Evolutionary conservation across 2,797 vertebrate genomes (phyloP).

Genomic region (Silurus lanzhouensis): DNA sequence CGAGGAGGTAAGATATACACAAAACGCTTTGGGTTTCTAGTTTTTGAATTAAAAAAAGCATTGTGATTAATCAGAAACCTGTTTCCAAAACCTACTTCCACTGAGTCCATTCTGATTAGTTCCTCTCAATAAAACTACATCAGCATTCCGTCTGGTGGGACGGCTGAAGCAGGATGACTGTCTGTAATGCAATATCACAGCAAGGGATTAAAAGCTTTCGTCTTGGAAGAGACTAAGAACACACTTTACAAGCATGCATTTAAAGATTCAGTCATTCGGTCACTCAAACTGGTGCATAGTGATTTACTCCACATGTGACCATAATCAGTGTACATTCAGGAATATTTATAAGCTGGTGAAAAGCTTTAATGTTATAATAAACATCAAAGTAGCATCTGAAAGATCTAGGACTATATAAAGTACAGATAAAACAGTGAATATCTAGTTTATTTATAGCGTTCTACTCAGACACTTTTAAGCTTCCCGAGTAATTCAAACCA

Average conservation of each 20-base stretch:
- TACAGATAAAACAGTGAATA: background rate
- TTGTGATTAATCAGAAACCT: background rate
- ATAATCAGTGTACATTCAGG: background rate
- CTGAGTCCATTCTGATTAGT: background rate
- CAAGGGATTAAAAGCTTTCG: slow-evolving; percentile 28
- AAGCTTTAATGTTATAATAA: background rate
- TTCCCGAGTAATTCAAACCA: background rate
- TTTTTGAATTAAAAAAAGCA: background rate
- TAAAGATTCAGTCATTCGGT: slow-evolving; percentile 8
- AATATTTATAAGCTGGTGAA: too few species aligned
- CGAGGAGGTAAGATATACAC: slow-evolving; percentile 48
- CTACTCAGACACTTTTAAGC: background rate
- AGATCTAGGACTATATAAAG: background rate
- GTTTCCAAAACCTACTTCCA: background rate
- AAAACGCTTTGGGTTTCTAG: background rate
- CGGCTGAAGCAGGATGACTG: slow-evolving; percentile 7
- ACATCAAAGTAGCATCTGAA: background rate
- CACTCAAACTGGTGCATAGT: background rate
- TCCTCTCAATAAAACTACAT: background rate
- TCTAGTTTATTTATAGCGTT: background rate
- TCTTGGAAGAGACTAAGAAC: slow-evolving; percentile 20
- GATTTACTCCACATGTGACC: background rate
- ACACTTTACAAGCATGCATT: slow-evolving; percentile 18
- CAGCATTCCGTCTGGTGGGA: background rate
- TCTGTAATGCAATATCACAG: slow-evolving; percentile 49